A percentile compares a stretch with the other conserved stretches of the same genome.
Evolutionary conservation across 1,140 invertebrate genomes (phyloP).

Genomic region (Scaptomyza montana): DNA sequence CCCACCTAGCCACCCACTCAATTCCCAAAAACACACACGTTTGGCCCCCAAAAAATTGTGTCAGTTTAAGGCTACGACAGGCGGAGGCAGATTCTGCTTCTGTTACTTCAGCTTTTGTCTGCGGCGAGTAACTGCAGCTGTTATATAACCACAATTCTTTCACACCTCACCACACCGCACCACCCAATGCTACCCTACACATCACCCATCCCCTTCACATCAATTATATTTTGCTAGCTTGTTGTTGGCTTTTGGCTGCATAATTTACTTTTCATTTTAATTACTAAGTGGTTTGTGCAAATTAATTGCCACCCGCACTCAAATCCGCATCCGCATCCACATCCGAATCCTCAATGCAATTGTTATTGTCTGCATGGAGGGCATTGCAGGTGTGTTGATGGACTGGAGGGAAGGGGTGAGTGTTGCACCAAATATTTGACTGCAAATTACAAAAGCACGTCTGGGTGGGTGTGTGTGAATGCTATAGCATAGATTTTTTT

Average conservation of each 20-base stretch:
- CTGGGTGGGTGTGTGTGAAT: not conserved
- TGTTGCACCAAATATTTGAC: slow-evolving; percentile 43
- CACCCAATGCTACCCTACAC: not conserved
- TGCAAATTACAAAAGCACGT: slow-evolving; percentile 43
- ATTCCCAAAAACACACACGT: not conserved
- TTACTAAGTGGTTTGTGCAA: slow-evolving; percentile 74
- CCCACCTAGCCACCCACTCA: not conserved
- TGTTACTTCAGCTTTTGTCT: not conserved
- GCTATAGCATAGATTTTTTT: slow-evolving; percentile 11
- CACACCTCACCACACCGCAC: not conserved
- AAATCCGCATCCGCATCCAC: not conserved
- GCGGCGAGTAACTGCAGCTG: not conserved
- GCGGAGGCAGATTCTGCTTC: not conserved
- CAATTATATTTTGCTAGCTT: slow-evolving; percentile 3
- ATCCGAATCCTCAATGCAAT: not conserved
- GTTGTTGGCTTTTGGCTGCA: slow-evolving; percentile 32
- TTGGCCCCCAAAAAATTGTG: slow-evolving; percentile 28
- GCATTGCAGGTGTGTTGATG: not conserved
- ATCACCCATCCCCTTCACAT: not conserved
- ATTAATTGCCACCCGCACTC: slow-evolving; percentile 68
- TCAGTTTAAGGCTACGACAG: slow-evolving; percentile 37
- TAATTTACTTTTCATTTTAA: slow-evolving; percentile 82
- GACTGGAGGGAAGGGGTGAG: not conserved
- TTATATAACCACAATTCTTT: not conserved
- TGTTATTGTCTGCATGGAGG: slow-evolving; percentile 21